Evolutionary conservation across 2,113 vertebrate species (phyloP).

Genomic region (Syngnathus floridae): DNA sequence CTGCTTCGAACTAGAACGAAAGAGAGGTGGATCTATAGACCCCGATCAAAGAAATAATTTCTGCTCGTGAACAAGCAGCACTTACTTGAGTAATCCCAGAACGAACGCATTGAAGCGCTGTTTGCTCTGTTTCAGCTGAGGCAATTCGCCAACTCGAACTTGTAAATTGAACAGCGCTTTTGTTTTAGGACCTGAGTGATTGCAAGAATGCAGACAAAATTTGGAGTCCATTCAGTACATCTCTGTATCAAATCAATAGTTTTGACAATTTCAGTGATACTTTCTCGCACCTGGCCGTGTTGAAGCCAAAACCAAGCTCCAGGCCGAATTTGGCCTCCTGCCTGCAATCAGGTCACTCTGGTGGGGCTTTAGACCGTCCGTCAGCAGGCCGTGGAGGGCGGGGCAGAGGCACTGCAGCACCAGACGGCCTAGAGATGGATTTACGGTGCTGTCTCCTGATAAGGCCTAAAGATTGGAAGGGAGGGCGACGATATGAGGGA

Average conservation of each 20-base stretch:
- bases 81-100: slow-evolving; percentile 91
- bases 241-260: not conserved
- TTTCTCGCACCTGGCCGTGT: slow-evolving; percentile 75
- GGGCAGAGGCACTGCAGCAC: slow-evolving; percentile 88
- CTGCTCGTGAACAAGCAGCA: slow-evolving; percentile 3
- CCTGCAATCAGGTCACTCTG: slow-evolving; percentile 92
- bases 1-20: slow-evolving; percentile 75
- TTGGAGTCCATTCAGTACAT: not conserved
- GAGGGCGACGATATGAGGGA: slow-evolving; percentile 9
- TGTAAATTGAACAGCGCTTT: slow-evolving; percentile 76
- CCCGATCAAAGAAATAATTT: not conserved
- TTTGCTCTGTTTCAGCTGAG: slow-evolving; percentile 77
- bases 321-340: slow-evolving; percentile 83
- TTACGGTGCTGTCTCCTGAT: slow-evolving; percentile 88
- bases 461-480: slow-evolving; percentile 72
- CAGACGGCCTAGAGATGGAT: slow-evolving; percentile 84
- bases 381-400: slow-evolving; percentile 79
- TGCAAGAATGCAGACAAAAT: not conserved
- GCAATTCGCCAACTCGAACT: slow-evolving; percentile 74
- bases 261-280: not conserved
- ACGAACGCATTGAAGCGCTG: slow-evolving; percentile 91
- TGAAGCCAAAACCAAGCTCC: slow-evolving; percentile 87
- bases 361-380: slow-evolving; percentile 86
- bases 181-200: slow-evolving; percentile 68
- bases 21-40: not conserved